phyloP scores from a whole-genome alignment of 2,888 invertebrate genomes.

The Dicranocentrus wangi region DNA sequence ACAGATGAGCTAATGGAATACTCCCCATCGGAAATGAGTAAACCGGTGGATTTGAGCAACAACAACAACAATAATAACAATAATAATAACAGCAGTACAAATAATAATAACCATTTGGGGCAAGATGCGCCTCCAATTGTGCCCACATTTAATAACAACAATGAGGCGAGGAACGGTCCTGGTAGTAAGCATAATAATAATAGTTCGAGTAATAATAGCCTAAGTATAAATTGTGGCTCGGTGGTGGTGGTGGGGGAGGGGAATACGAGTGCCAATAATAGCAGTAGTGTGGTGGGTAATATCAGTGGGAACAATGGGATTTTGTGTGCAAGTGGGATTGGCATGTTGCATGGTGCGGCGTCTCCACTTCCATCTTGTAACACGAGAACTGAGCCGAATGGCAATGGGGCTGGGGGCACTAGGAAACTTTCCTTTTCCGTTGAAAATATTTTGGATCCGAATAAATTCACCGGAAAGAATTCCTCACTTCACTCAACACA shows the following conservation, averaged over 20 bases:
- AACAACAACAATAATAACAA: constrained; percentile 70
- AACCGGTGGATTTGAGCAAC: constrained; percentile 73
- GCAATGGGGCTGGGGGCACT: constrained; percentile 28
- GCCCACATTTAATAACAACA: constrained; percentile 45
- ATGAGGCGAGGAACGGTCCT: constrained; percentile 34
- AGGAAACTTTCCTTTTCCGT: constrained; percentile 89
- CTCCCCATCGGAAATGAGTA: constrained; percentile 68
- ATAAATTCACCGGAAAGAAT: constrained; percentile 85
- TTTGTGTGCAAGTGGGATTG: constrained; percentile 48
- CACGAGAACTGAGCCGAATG: constrained; percentile 13
- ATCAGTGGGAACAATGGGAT: constrained; percentile 44
- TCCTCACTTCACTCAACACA: constrained; percentile 39
- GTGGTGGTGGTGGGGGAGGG: background rate
- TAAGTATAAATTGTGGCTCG: constrained; percentile 39
- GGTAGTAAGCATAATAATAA: constrained; percentile 51
- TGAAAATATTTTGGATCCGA: constrained; percentile 92
- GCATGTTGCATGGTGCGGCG: constrained; percentile 14
- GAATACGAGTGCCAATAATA: constrained; percentile 33
- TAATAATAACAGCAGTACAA: constrained; percentile 61
- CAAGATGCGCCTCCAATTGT: constrained; percentile 34
- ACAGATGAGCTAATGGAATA: constrained; percentile 70
- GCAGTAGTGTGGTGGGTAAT: constrained; percentile 20
- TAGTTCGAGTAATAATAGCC: constrained; percentile 6
- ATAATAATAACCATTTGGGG: constrained; percentile 53
- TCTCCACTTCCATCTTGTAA: constrained; percentile 36